Conservation (phyloP, 2,113 vertebrate genomes). For the Thymallus thymallus region DNA sequence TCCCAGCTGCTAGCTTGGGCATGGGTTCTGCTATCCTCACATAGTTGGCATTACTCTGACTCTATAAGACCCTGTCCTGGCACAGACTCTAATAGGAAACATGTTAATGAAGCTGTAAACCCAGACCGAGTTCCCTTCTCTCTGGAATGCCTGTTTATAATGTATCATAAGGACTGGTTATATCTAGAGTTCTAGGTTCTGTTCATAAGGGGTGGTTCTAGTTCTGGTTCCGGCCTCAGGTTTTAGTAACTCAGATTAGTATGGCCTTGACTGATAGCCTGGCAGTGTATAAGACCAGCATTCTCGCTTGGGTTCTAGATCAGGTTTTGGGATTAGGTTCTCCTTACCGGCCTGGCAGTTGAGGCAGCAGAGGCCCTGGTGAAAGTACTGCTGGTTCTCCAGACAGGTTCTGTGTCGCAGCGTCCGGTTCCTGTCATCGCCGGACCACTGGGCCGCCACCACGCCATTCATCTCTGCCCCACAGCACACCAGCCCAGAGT, state of each 20-base stretch:
- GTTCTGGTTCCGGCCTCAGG: not conserved
- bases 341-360: constrained; percentile 76
- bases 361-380: constrained; percentile 71
- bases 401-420: constrained; percentile 51
- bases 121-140: not conserved
- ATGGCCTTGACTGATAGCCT: not conserved
- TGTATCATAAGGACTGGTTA: no score
- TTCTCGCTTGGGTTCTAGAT: not conserved
- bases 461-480: constrained; percentile 47
- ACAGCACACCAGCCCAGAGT: constrained; percentile 37
- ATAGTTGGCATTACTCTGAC: not conserved
- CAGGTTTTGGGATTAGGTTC: not conserved
- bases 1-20: not conserved
- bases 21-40: not conserved
- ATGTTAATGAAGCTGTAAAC: not conserved
- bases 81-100: not conserved
- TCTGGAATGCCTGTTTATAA: not conserved
- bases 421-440: constrained; percentile 62
- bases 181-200: not conserved
- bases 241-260: no score
- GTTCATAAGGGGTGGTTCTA: not conserved
- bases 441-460: constrained; percentile 44
- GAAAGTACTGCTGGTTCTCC: constrained; percentile 72
- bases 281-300: not conserved
- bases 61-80: not conserved